These are phyloP conservation scores for Ormyrus thymus DNA, from an alignment of 2,888 invertebrate genomes.

Conservation along the genomic window DNA sequence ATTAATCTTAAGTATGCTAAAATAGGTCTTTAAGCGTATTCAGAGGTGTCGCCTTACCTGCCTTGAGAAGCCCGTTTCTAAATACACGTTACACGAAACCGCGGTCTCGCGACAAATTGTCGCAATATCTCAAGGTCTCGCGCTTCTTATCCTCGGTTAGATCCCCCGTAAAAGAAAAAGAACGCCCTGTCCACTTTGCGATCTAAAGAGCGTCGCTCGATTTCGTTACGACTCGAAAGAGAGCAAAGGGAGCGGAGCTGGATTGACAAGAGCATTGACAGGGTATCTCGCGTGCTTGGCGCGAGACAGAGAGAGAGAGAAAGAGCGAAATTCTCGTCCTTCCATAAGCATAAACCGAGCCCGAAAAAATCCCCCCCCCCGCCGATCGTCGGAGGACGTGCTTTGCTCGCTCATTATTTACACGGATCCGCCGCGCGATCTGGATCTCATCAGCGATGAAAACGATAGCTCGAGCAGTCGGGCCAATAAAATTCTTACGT, in stretches of 20 bases:
- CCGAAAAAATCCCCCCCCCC: no score
- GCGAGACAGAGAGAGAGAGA: background rate
- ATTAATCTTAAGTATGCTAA: no score
- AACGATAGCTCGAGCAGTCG: constrained; percentile 24
- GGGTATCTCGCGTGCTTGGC: background rate
- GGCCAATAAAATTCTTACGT: constrained; percentile 50
- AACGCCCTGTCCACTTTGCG: background rate
- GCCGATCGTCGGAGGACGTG: background rate
- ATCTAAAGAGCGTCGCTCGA: background rate
- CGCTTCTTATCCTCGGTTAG: background rate
- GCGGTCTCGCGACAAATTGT: no score
- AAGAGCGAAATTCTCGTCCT: constrained; percentile 2
- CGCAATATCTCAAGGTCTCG: no score
- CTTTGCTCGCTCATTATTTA: constrained; percentile 33
- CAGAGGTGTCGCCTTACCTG: no score
- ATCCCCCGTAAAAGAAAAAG: constrained; percentile 8
- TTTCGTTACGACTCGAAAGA: constrained; percentile 1
- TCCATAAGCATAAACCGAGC: background rate
- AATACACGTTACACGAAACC: no score
- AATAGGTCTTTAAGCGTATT: no score
- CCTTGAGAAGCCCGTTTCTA: no score
- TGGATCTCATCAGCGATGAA: constrained; percentile 49
- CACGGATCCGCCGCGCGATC: constrained; percentile 44
- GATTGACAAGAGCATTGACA: constrained; percentile 20
- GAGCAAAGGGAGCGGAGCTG: background rate